phyloP scores from a whole-genome alignment of 2,797 vertebrate species.

The Enteromius anoplus region DNA sequence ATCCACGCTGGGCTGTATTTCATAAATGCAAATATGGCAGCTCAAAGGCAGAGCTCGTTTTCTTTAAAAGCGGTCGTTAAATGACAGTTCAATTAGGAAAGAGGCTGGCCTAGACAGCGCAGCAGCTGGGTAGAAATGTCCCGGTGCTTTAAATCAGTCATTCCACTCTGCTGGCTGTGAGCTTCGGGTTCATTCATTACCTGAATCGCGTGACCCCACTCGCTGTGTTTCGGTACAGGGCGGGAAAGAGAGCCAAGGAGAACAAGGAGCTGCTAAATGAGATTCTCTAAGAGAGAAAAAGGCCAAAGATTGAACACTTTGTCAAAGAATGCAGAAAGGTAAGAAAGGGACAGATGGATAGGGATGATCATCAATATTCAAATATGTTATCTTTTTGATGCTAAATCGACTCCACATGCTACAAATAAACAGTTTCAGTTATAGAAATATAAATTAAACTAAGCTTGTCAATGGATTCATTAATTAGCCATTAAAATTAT shows the following conservation, averaged over 20 bases:
- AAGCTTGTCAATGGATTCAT: neutral
- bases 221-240: neutral
- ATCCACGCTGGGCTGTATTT: constrained; percentile 58
- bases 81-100: constrained; percentile 66
- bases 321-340: neutral
- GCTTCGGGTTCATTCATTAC: constrained; percentile 31
- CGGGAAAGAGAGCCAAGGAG: neutral
- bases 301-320: neutral
- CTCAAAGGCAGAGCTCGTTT: constrained; percentile 44
- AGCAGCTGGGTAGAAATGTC: constrained; percentile 62
- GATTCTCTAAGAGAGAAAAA: neutral
- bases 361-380: neutral
- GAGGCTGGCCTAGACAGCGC: constrained; percentile 43
- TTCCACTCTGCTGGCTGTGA: neutral
- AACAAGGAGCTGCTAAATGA: constrained; percentile 1
- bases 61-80: constrained; percentile 61
- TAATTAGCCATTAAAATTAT: neutral
- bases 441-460: neutral
- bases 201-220: constrained; percentile 31
- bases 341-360: neutral
- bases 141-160: constrained; percentile 64
- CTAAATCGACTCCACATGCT: neutral
- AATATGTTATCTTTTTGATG: neutral
- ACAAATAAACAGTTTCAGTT: neutral
- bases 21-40: constrained; percentile 63